Evolutionary conservation across 1,140 invertebrate species (phyloP), one percentile per base, ranked within the genome.

Genomic region (Sitodiplosis mosellana): DNA sequence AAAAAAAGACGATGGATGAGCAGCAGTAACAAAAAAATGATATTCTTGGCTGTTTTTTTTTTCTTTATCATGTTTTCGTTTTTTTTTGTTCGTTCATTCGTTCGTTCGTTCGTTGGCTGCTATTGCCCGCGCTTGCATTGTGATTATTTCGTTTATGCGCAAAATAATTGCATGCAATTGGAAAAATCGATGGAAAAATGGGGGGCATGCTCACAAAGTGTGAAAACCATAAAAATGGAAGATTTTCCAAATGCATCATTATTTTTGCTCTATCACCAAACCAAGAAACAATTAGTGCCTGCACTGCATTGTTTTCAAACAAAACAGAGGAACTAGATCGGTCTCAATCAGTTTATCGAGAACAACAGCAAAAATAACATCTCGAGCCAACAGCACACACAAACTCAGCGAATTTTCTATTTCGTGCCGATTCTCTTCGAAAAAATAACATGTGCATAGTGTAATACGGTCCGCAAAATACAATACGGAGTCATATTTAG

Each of bases 201-300:
- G 36, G 36, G 36, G 20, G 41, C 10, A 19, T 43, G 41, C 18
- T 18, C 41, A 43, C n/a, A 18, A 43, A 43, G 41, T 43, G 41
- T 43, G 41, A 43, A 43, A 43, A 18, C 41, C n/a, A 43, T 43
- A 43, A 43, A 43, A 43, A 21, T 43, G 18, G 41, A 43, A 43
- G 41, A 18, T 18, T 18, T 43, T 43, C 41, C 11, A 18, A 18
- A 43, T 18, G 10, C n/a, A 43, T 43, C 18, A 43, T 43, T 21
- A 43, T n/a, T 43, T 18, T 18, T 20, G 15, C 36, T 38, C 14
- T 38, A 38, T 38, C 36, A 38, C 12, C 15, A n/a, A 38, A 14
- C 36, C 15, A 38, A 38, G 12, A 38, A 38, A 38, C 15, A 17
- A 38, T n/a, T 38, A n/a, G 15, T 38, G 12, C 12, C 15, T 38